Percentiles rank a stretch among this genome's conserved stretches.
Conservation (phyloP, 2,888 invertebrate species). For the Alcis repandata region DNA sequence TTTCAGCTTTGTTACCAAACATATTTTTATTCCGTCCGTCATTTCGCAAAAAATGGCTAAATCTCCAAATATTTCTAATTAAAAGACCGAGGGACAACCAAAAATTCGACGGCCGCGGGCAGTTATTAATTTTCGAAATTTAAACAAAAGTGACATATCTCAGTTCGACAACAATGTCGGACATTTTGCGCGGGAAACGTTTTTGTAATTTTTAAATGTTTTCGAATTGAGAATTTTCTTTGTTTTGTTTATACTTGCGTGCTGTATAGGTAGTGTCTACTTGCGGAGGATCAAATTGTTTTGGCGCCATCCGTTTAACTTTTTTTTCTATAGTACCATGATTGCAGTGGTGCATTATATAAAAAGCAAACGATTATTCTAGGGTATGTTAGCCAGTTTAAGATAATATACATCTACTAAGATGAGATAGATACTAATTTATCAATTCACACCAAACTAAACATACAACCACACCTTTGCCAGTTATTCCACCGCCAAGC, state of each 20-base stretch:
- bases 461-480: no score
- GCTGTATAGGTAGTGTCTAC: not conserved
- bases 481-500: no score
- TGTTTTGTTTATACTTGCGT: not conserved
- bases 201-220: slow-evolving; percentile 68
- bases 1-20: slow-evolving; percentile 47
- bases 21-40: slow-evolving; percentile 50
- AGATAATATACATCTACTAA: no score
- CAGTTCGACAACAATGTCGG: slow-evolving; percentile 77
- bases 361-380: no score
- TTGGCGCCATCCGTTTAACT: not conserved
- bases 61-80: slow-evolving; percentile 84
- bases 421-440: no score
- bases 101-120: slow-evolving; percentile 65
- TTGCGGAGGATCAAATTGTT: not conserved
- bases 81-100: slow-evolving; percentile 63
- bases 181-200: slow-evolving; percentile 73
- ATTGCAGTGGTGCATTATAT: no score
- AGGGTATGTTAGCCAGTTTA: no score
- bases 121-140: slow-evolving; percentile 85
- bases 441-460: no score
- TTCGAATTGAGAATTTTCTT: slow-evolving; percentile 24
- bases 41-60: slow-evolving; percentile 64
- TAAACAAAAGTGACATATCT: slow-evolving; percentile 82
- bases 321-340: not conserved